Evolutionary conservation across 2,113 vertebrate species (phyloP).

Genomic region (Corydoras sp.): DNA sequence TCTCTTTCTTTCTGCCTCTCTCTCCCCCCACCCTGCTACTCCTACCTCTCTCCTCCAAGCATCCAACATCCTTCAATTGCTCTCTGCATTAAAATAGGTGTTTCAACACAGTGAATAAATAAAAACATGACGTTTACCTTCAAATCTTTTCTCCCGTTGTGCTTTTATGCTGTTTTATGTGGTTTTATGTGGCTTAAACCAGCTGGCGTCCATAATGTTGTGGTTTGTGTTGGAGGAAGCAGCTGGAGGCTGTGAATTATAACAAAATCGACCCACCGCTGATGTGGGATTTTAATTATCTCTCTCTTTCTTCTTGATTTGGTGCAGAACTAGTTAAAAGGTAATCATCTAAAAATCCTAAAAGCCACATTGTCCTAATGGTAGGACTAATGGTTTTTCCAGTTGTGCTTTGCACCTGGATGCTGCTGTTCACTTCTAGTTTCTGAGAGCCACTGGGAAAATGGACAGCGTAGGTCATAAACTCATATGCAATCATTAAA

Average conservation of each 20-base stretch:
- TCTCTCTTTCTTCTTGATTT: too few species aligned
- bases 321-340: too few species aligned
- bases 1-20: constrained; percentile 46
- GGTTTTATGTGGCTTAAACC: too few species aligned
- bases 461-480: constrained; percentile 37
- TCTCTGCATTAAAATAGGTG: constrained; percentile 25
- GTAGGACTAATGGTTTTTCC: neutral
- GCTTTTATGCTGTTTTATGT: neutral
- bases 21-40: constrained; percentile 43
- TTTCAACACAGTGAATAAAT: constrained; percentile 38
- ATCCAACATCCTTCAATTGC: constrained; percentile 16
- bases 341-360: too few species aligned
- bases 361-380: neutral
- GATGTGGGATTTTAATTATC: too few species aligned
- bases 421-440: constrained; percentile 2
- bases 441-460: constrained; percentile 18
- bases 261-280: too few species aligned
- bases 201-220: too few species aligned
- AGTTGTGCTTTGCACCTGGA: constrained; percentile 3
- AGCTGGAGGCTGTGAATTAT: too few species aligned
- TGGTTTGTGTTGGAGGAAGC: too few species aligned
- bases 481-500: constrained; percentile 36
- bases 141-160: neutral
- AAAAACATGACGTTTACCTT: neutral
- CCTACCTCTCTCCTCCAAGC: constrained; percentile 12